Conservation (phyloP, 2,888 invertebrate genomes). For the Rhamphomyia laevipes region DNA sequence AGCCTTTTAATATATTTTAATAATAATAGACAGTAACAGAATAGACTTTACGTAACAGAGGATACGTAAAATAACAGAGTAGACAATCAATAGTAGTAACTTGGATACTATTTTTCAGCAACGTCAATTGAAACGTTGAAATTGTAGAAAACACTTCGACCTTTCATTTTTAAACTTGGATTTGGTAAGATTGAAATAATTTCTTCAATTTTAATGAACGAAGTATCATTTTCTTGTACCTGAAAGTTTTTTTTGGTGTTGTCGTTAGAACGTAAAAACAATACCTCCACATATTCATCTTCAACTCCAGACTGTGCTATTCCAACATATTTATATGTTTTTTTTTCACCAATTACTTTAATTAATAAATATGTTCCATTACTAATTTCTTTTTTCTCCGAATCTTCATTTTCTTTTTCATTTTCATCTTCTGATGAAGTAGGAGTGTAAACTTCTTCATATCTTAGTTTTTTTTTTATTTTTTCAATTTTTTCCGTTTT, state of each 20-base stretch:
- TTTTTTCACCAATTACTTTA: neutral
- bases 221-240: neutral
- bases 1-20: too few relatives aligned
- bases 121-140: neutral
- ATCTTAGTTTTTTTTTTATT: too few relatives aligned
- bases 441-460: neutral
- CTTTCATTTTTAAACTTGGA: neutral
- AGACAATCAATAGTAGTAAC: too few relatives aligned
- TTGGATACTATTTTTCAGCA: too few relatives aligned
- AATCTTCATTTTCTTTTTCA: neutral
- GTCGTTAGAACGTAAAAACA: neutral
- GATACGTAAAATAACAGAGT: too few relatives aligned
- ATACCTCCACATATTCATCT: neutral
- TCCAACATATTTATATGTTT: neutral
- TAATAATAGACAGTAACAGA: too few relatives aligned
- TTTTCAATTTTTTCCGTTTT: too few relatives aligned
- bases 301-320: neutral
- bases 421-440: neutral
- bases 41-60: too few relatives aligned
- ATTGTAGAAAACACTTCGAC: neutral
- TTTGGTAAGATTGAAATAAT: neutral
- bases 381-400: neutral
- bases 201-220: neutral
- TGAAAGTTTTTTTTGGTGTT: neutral
- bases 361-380: neutral